Base-by-base conservation (phyloP, 1,140 invertebrate genomes). In the Helicoverpa armigera region DNA sequence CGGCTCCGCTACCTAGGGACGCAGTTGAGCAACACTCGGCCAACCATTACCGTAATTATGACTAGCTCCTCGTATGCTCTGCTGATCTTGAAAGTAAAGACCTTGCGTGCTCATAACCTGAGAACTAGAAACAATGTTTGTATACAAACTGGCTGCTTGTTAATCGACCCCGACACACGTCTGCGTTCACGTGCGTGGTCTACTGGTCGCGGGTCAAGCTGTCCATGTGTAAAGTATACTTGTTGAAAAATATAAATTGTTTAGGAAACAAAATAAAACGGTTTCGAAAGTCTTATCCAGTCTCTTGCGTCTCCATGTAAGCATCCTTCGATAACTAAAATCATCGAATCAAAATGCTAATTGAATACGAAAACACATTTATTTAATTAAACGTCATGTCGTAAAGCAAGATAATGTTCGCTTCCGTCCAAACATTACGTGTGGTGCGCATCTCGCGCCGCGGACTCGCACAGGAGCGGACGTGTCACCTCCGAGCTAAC, bases 41-140 rank as follows among this genome's bases (percentile, higher is more conserved):
- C 67, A 75, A 74, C 88, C 87, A 90, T 93, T 93, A 94, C 90
- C 82, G 88, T 91, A 94, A 95, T 94, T 94, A 95, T 92, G 86
- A 90, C 87, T 88, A 79, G 83, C 85, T 85, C 89, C 83, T 86
- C 82, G 87, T 86, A 89, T 90, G 94, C 92, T 94, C 94, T 89
- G 92, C 70, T 95, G 94, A 92, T 94, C 94, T 95, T 94, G 94
- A 95, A 95, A 95, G 94, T 91, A 92, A 94, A 91, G 92, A 92
- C 94, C 90, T 92, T 90, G 75, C 79, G 84, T 86, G 88, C 80
- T 81, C 81, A 80, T 86, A 81, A 87, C 83, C 78, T 85, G 87
- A 87, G 84, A 88, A 88, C 83, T 85, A 79, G 82, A 86, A 84
- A 92, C 87, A 89, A 87, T 92, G 90, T 91, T 89, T 91, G 83